Evolutionary conservation across 2,888 invertebrate species (phyloP), one percentile per base, ranked within the genome.

Genomic region (Acrobasis suavella): DNA sequence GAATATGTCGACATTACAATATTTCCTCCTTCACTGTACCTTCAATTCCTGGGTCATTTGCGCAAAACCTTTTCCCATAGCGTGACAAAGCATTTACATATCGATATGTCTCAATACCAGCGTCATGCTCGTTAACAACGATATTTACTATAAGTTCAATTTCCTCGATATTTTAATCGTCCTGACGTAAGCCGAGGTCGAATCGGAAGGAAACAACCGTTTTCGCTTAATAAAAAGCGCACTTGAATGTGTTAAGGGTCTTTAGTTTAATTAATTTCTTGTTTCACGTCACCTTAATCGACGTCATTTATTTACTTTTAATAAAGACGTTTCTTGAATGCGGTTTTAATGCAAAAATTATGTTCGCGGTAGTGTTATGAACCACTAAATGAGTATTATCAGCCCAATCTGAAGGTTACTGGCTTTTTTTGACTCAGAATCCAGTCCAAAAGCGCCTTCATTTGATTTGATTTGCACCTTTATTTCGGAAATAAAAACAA

Each of bases 161-260:
- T 72, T 75, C 75, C 77, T 82, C 71, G 75, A 75, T 70, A 75
- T 76, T 79, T 76, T 71, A 71, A 72, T 73, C 69, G 68, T 65
- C 64, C 68, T 79, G 79, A 81, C 77, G 81, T 65, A 79, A 72
- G 72, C 72, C 68, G 65, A 83, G 77, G 81, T 82, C 83, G 86
- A 79, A 85, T 82, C 83, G 86, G 80, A 85, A 87, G 83, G 81
- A 84, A 87, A 68, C 71, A 69, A 70, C 62, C 64, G 66, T 71
- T 74, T 73, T 69, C 71, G 67, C 65, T 52, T 64, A 68, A 62
- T 62, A 37, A 51, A 61, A 63, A 66, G 52, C 60, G 64, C 60
- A 17, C 38, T 50, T 37, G 37, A 60, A 16, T 38, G 7, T 59
- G 16, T 42, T 38, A 60, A 60, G 37, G 38, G 51, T 56, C 56